Evolutionary conservation across 2,113 vertebrate genomes (phyloP).

Genomic region (Lynx canadensis): DNA sequence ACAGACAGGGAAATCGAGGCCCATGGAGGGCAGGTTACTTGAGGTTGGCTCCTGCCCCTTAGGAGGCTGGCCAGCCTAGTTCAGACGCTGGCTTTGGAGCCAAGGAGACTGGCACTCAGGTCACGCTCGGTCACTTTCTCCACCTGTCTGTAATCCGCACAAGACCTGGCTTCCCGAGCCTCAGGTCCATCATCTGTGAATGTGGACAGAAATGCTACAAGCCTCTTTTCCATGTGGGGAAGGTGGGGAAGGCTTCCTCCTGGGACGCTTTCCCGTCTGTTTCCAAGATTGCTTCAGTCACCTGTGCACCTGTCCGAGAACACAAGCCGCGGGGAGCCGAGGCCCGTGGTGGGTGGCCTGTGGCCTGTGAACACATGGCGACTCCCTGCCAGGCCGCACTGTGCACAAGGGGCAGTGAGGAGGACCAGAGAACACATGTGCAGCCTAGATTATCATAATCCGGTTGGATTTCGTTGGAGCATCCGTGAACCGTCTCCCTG

Average conservation of each 20-base stretch:
- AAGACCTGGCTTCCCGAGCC: not conserved
- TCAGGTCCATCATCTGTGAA: not conserved
- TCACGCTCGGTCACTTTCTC: not conserved
- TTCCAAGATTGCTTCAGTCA: not conserved
- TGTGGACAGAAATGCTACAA: not conserved
- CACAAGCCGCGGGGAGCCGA: not conserved
- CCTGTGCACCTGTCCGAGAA: not conserved
- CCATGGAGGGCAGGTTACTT: not conserved
- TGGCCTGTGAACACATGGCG: not conserved
- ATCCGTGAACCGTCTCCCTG: not conserved
- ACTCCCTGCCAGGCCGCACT: not conserved
- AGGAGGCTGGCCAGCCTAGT: not conserved
- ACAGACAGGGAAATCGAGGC: not conserved
- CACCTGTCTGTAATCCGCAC: not conserved
- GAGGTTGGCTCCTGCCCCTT: not conserved
- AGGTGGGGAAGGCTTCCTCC: not conserved
- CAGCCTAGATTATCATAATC: not conserved
- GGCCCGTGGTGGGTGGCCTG: not conserved
- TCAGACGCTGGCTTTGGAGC: not conserved
- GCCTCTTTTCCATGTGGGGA: not conserved
- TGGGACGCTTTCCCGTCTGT: not conserved
- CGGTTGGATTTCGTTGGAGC: not conserved
- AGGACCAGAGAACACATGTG: not conserved
- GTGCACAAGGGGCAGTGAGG: not conserved
- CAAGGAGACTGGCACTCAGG: too few relatives aligned